phyloP scores from a whole-genome alignment of 92 coral and sea anemone genomes.

The Hydrozoanthus gracilis region DNA sequence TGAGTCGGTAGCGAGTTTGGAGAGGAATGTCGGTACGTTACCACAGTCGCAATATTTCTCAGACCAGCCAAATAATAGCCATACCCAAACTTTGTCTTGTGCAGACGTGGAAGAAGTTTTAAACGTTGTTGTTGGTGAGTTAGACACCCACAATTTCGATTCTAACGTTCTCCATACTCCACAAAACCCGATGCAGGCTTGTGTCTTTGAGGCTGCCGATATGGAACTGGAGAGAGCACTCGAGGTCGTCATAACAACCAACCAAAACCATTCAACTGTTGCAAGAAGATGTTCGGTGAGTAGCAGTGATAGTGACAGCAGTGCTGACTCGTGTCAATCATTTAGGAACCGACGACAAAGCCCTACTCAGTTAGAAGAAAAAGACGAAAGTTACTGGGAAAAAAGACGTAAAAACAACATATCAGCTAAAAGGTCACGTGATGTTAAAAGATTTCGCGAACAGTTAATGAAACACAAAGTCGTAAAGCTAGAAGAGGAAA shows the following conservation, averaged over 20 bases:
- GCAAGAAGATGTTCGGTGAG: not conserved
- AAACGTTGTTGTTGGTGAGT: too few relatives aligned
- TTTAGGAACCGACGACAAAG: not conserved
- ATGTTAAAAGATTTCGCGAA: not conserved
- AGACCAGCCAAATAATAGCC: too few relatives aligned
- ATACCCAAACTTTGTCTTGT: too few relatives aligned
- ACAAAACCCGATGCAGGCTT: too few relatives aligned
- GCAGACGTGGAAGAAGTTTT: too few relatives aligned
- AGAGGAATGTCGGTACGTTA: too few relatives aligned
- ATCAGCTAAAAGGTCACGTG: constrained; percentile 2
- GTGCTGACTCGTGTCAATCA: not conserved
- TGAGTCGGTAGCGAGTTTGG: too few relatives aligned
- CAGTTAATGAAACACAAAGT: constrained; percentile 7
- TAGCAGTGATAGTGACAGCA: not conserved
- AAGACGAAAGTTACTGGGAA: constrained; percentile 1
- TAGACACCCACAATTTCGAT: too few relatives aligned
- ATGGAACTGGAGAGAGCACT: not conserved
- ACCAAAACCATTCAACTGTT: not conserved
- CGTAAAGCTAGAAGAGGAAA: not conserved
- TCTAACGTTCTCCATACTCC: too few relatives aligned
- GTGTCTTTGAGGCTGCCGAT: not conserved
- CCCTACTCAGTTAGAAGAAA: not conserved
- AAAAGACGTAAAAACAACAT: constrained; percentile 18
- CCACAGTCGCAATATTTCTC: too few relatives aligned
- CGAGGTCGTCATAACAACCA: not conserved